These are phyloP conservation scores for Ethmia dodecea DNA, from an alignment of 2,888 invertebrate species.

Conservation along the genomic window DNA sequence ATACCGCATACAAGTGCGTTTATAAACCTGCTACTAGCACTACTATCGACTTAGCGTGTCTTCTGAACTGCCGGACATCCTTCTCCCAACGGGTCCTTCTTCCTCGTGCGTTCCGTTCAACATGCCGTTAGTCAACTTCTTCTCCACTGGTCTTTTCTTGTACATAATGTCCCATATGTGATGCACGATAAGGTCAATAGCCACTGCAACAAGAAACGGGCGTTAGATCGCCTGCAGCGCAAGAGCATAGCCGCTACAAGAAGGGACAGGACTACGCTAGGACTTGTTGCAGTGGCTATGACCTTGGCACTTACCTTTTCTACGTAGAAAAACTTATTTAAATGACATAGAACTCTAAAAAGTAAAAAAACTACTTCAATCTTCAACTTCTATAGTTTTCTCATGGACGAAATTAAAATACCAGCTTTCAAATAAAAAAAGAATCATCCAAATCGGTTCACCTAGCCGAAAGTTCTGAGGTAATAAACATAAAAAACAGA, in stretches of 20 bases:
- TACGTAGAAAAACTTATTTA: too few relatives aligned
- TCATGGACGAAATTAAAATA: too few relatives aligned
- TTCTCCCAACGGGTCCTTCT: slow-evolving; percentile 45
- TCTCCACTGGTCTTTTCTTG: slow-evolving; percentile 50
- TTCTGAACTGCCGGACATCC: slow-evolving; percentile 67
- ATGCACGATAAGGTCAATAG: slow-evolving; percentile 99
- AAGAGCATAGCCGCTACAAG: slow-evolving; percentile 79
- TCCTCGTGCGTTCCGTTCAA: slow-evolving; percentile 54
- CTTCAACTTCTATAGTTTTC: too few relatives aligned
- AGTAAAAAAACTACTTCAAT: too few relatives aligned
- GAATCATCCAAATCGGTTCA: too few relatives aligned
- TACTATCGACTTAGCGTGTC: slow-evolving; percentile 74
- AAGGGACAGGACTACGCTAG: slow-evolving; percentile 17
- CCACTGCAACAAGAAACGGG: slow-evolving; percentile 89
- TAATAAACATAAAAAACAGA: too few relatives aligned
- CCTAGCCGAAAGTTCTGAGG: too few relatives aligned
- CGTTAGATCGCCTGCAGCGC: slow-evolving; percentile 39
- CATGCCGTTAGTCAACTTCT: slow-evolving; percentile 46
- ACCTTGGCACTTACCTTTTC: slow-evolving; percentile 52
- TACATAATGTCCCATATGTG: slow-evolving; percentile 98
- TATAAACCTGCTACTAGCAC: too few relatives aligned
- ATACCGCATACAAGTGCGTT: too few relatives aligned
- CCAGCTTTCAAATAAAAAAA: too few relatives aligned
- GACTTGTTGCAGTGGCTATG: slow-evolving; percentile 70
- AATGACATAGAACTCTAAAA: too few relatives aligned